phyloP scores from a whole-genome alignment of 2,797 vertebrate species.

The Phalanger gymnotis region DNA sequence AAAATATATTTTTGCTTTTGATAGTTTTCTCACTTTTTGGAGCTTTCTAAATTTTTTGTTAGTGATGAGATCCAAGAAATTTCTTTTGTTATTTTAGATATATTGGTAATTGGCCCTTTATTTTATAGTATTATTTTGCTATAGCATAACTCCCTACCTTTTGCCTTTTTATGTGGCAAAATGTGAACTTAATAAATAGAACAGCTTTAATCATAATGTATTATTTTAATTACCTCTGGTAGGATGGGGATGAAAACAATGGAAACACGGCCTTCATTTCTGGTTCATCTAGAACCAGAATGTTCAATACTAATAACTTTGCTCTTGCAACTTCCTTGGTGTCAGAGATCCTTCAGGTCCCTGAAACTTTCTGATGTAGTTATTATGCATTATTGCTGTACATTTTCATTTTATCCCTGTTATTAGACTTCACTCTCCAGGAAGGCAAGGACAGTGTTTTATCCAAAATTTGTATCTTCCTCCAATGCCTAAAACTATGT shows the following conservation, averaged over 20 bases:
- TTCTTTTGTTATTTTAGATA: background rate
- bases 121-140: background rate
- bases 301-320: background rate
- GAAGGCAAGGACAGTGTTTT: background rate
- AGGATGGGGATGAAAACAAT: background rate
- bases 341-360: background rate
- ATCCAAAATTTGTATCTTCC: background rate
- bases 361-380: background rate
- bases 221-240: slow-evolving; percentile 29
- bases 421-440: background rate
- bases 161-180: background rate
- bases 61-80: background rate
- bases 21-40: background rate
- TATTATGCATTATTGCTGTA: background rate
- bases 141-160: background rate
- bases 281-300: background rate
- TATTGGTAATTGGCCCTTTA: background rate
- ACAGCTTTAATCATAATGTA: background rate
- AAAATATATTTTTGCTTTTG: background rate
- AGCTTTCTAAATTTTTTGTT: background rate
- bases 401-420: background rate
- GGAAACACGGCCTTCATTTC: background rate
- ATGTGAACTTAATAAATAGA: slow-evolving; percentile 13
- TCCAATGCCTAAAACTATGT: background rate
- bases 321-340: background rate